Evolutionary conservation across 2,113 vertebrate species (phyloP).

Genomic region (Pterocles burchelli): DNA sequence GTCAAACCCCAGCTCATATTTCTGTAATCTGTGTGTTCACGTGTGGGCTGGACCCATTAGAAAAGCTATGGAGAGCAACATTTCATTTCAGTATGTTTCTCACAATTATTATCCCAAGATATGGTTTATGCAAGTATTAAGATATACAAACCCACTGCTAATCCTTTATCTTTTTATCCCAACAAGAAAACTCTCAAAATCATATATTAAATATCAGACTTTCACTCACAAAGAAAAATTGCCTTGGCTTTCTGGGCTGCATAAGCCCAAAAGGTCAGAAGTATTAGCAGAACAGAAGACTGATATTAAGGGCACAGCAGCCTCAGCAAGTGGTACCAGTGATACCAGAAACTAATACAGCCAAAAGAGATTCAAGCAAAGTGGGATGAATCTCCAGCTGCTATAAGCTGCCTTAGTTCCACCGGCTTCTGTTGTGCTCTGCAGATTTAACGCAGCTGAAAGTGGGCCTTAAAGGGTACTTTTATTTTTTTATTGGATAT

Average conservation of each 20-base stretch:
- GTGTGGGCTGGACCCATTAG: not conserved
- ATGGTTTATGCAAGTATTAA: not conserved
- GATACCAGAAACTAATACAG: not conserved
- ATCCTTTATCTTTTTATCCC: constrained; percentile 3
- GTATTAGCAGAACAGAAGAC: not conserved
- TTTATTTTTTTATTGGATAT: not conserved
- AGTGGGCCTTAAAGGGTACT: not conserved
- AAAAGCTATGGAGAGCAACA: not conserved
- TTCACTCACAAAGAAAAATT: not conserved
- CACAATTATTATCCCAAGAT: not conserved
- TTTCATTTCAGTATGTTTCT: not conserved
- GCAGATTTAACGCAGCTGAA: not conserved
- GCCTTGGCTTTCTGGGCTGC: not conserved
- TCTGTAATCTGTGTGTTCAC: not conserved
- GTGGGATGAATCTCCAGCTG: not conserved
- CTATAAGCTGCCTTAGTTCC: not conserved
- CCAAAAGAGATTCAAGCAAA: not conserved
- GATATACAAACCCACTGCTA: not conserved
- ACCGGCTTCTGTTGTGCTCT: not conserved
- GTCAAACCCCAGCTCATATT: not conserved
- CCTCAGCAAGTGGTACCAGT: not conserved
- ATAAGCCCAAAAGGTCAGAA: not conserved
- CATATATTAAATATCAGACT: not conserved
- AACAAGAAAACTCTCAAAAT: not conserved
- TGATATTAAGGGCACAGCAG: not conserved